Base-by-base conservation (phyloP, 2,888 invertebrate genomes). In the Standfussiana lucernea region DNA sequence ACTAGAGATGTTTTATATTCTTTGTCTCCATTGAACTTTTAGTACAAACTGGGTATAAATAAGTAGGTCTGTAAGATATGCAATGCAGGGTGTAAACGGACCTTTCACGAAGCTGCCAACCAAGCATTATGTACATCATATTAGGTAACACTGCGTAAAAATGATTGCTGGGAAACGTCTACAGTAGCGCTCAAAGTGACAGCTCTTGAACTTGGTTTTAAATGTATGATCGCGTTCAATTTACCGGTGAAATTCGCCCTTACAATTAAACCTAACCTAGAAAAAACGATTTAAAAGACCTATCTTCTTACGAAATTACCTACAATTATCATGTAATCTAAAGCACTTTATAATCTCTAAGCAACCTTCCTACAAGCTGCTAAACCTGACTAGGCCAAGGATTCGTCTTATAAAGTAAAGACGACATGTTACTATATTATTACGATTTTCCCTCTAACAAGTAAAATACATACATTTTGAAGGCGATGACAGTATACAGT, bases 311-410 rank as follows among this genome's bases (percentile, higher is more conserved):
- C 37, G 6, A 10, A 56, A 72, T 50, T 28, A 6, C 0, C n/a
- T 18, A 8, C 8, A 42, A 40, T 70, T 35, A 37, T 37, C 18
- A 59, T 47, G 1, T 59, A 59, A 37, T 70, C 15, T 42, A 45
- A 77, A 71, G 24, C 15, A 28, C 4, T 2, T 32, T 0, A 13
- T 70, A 53, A 70, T 45, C 59, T 50, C 15, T 11, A 28, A 4
- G 1, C 35, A 10, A 50, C 77, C 77, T 77, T 70, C 53, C 10
- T 4, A 10, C 6, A 47, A 32, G 15, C 7, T 28, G n/a, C 24
- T 24, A 65, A 78, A 61, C 47, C 37, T 40, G 11, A 62, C 61
- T 73, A 70, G 75, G 82, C 45, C 79, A 82, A 79, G 82, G 82
- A 42, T n/a, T 45, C 11, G 8, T 56, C 64, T 35, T 24, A 6